A percentile compares a stretch with the other conserved stretches of the same genome.
Conservation (phyloP, 2,888 invertebrate species). For the Cepaea hortensis region DNA sequence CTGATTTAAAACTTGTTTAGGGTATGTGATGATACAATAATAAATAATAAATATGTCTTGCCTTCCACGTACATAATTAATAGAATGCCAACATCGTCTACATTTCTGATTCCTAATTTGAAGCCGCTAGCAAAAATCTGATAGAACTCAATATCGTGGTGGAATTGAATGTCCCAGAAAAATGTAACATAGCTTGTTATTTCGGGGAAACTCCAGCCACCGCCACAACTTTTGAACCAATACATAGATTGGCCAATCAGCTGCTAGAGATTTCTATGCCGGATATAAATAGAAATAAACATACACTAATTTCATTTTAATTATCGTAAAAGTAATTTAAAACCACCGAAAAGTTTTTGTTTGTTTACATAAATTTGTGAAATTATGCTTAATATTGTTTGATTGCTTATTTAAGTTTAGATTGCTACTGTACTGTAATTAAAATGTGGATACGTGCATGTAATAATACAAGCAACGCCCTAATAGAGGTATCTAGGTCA, state of each 20-base stretch:
- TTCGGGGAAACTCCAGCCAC: constrained; percentile 49
- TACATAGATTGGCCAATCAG: constrained; percentile 66
- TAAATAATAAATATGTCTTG: no score
- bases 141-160: no score
- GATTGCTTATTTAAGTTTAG: no score
- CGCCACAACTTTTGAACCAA: constrained; percentile 72
- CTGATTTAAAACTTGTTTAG: no score
- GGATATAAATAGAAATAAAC: constrained; percentile 37
- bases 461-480: no score
- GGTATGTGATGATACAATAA: no score
- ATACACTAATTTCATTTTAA: neutral
- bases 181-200: neutral
- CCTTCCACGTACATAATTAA: constrained; percentile 9
- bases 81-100: neutral
- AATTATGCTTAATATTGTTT: neutral
- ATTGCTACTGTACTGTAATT: no score
- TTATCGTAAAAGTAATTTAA: neutral
- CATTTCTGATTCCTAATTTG: neutral
- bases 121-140: neutral
- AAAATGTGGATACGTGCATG: no score
- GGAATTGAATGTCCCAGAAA: no score
- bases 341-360: neutral
- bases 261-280: constrained; percentile 54
- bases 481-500: no score
- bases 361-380: neutral